Evolutionary conservation across 92 coral and sea anemone genomes (phyloP).

Genomic region (Epizoanthus illoricatus): DNA sequence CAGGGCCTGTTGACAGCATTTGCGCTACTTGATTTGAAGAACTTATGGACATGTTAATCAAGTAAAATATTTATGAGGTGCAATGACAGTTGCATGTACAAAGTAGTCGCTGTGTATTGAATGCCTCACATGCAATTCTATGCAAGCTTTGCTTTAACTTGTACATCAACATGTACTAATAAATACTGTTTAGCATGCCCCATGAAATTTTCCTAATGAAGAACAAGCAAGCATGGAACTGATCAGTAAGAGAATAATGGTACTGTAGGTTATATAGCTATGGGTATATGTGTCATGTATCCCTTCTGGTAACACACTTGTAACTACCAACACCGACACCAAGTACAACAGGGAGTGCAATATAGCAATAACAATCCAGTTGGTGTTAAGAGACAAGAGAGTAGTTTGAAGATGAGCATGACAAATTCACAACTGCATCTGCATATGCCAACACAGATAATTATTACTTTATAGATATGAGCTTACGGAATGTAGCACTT

Average conservation of each 20-base stretch:
- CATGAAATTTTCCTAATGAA: background rate
- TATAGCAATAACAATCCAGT: background rate
- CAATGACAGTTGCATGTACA: conserved; percentile 9
- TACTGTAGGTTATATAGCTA: too few species aligned
- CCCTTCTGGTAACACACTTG: background rate
- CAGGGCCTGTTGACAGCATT: background rate
- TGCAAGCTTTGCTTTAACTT: too few species aligned
- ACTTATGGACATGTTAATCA: background rate
- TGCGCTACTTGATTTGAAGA: background rate
- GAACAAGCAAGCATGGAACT: background rate
- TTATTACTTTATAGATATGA: too few species aligned
- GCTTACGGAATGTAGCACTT: too few species aligned
- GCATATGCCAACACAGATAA: too few species aligned
- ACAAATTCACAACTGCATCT: too few species aligned
- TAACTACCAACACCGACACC: background rate
- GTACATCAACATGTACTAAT: background rate
- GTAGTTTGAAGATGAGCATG: too few species aligned
- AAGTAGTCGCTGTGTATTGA: background rate
- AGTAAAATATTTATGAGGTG: background rate
- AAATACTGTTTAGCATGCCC: background rate
- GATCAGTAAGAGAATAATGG: background rate
- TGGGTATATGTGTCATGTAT: too few species aligned
- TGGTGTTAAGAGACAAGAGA: background rate
- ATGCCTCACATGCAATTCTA: too few species aligned
- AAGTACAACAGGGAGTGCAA: background rate